phyloP scores from a whole-genome alignment of 2,797 vertebrate genomes.

The Apogon hyalosoma region DNA sequence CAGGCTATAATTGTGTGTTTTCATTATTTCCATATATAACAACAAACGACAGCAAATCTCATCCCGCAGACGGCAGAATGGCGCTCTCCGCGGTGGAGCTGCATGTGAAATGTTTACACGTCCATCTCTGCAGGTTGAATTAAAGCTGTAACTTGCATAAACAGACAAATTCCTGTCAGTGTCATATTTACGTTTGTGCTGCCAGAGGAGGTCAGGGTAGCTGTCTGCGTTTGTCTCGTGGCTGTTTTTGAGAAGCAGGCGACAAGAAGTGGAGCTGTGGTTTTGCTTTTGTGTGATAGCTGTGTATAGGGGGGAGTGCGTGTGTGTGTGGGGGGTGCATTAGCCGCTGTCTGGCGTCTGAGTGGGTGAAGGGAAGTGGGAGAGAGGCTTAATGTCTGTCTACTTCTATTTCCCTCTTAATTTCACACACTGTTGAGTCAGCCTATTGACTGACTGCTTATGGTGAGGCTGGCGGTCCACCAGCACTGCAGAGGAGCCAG shows the following conservation, averaged over 20 bases:
- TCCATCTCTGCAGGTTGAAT: conserved; percentile 36
- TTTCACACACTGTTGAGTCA: conserved; percentile 86
- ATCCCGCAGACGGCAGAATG: conserved; percentile 18
- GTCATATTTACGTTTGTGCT: conserved; percentile 45
- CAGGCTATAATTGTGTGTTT: conserved; percentile 18
- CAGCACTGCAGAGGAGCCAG: conserved; percentile 71
- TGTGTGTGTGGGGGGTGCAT: conserved; percentile 51
- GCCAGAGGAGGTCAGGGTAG: conserved; percentile 57
- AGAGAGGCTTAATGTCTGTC: conserved; percentile 82
- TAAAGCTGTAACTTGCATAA: conserved; percentile 39
- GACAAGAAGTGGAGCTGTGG: conserved; percentile 58
- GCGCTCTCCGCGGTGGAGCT: conserved; percentile 24
- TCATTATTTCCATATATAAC: conserved; percentile 27
- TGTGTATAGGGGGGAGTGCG: conserved; percentile 41
- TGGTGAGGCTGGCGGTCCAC: conserved; percentile 75
- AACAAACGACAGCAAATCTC: conserved; percentile 17
- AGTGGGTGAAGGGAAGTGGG: conserved; percentile 71
- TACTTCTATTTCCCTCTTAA: conserved; percentile 85
- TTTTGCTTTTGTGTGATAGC: conserved; percentile 73
- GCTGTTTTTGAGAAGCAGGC: conserved; percentile 29
- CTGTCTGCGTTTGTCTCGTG: conserved; percentile 22
- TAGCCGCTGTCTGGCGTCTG: conserved; percentile 77
- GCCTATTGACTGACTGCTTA: conserved; percentile 82
- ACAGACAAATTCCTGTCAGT: conserved; percentile 39
- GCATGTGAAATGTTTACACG: conserved; percentile 40